phyloP scores from a whole-genome alignment of 92 coral and sea anemone species.

The Phymanthus crucifer region DNA sequence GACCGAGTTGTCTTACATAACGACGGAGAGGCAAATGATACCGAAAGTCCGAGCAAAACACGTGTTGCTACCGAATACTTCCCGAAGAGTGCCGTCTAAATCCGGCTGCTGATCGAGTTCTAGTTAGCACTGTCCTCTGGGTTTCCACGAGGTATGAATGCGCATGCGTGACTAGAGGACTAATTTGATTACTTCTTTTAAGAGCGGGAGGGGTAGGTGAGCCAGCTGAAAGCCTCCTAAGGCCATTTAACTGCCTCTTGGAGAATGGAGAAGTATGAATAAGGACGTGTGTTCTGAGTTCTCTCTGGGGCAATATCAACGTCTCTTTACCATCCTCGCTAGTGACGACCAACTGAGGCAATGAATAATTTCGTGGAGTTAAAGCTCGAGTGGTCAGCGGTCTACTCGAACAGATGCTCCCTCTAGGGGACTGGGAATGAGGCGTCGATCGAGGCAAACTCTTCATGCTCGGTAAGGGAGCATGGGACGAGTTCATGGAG shows the following conservation, averaged over 20 bases:
- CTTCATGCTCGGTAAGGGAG: conserved; percentile 13
- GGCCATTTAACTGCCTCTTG: neutral
- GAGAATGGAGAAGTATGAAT: conserved; percentile 14
- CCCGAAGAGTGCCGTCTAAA: neutral
- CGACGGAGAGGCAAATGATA: neutral
- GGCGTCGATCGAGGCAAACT: neutral
- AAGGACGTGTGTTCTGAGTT: conserved; percentile 7
- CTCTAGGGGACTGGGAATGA: neutral
- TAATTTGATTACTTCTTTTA: neutral
- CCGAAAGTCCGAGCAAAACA: neutral
- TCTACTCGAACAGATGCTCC: neutral
- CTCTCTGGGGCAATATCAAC: neutral
- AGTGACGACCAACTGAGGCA: conserved; percentile 25
- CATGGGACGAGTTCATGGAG: conserved; percentile 19
- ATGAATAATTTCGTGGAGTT: neutral
- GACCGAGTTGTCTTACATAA: neutral
- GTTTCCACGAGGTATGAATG: neutral
- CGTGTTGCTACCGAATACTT: neutral
- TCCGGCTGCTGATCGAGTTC: neutral
- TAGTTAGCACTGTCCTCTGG: neutral
- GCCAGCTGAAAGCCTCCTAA: conserved; percentile 8
- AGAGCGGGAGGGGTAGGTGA: conserved; percentile 1
- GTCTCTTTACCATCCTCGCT: conserved; percentile 28
- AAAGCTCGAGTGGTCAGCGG: neutral
- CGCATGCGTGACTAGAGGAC: conserved; percentile 3